These are phyloP conservation scores for Potamarius usumacintae DNA, from an alignment of 2,113 vertebrate genomes.

Conservation along the genomic window DNA sequence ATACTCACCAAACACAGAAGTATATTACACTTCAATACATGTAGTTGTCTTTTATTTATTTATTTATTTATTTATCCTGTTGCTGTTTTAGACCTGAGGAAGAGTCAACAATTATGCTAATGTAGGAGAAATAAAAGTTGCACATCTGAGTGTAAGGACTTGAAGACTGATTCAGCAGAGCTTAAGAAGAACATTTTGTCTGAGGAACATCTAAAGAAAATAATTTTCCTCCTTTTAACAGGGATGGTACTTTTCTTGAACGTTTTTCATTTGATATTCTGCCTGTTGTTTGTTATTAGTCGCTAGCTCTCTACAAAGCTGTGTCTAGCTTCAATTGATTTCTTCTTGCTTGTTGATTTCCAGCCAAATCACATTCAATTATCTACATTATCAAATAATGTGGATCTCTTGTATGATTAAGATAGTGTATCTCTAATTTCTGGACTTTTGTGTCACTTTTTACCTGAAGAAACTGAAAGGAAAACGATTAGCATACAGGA, in stretches of 20 bases:
- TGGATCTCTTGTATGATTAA: not conserved
- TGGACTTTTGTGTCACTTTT: not conserved
- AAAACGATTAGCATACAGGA: not conserved
- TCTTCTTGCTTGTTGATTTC: not conserved
- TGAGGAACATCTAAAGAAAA: not conserved
- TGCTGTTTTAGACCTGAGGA: not conserved
- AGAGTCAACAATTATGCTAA: not conserved
- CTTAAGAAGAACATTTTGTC: not conserved
- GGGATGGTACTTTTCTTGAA: not conserved
- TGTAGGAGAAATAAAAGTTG: not conserved
- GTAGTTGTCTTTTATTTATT: not conserved
- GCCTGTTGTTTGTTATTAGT: not conserved
- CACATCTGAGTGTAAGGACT: not conserved
- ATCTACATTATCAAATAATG: not conserved
- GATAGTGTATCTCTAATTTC: not conserved
- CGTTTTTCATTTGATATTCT: not conserved
- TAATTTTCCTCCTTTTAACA: not conserved
- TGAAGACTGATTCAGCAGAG: not conserved
- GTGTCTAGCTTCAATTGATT: not conserved
- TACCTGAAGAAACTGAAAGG: not conserved
- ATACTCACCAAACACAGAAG: not conserved
- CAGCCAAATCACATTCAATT: not conserved
- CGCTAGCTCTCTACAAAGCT: not conserved
- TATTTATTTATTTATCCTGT: not conserved
- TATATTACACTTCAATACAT: not conserved